These are phyloP conservation scores for Poeciliopsis infans DNA, from an alignment of 2,797 vertebrate genomes.

Conservation along the genomic window DNA sequence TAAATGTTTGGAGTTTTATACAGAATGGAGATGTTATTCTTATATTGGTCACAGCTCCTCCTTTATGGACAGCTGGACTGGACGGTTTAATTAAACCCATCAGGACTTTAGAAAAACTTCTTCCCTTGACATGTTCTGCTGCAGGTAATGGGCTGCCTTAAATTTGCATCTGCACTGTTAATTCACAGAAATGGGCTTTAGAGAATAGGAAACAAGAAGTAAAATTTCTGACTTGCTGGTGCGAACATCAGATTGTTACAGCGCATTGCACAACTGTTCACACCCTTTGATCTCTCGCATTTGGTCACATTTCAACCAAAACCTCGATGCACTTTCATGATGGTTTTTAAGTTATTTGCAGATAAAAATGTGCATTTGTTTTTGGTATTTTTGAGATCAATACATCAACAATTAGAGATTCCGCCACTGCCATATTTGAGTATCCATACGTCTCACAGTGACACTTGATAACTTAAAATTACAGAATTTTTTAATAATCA, in stretches of 20 bases:
- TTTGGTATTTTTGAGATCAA: neutral
- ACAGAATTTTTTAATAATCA: no score
- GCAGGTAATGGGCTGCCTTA: constrained; percentile 1
- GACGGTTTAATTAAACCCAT: constrained; percentile 68
- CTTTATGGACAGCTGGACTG: constrained; percentile 76
- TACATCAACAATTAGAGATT: neutral
- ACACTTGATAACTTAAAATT: no score
- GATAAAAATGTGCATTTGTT: neutral
- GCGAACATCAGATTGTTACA: neutral
- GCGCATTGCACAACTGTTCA: neutral
- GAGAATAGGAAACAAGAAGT: constrained; percentile 2
- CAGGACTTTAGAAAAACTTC: constrained; percentile 8
- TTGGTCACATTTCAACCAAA: neutral
- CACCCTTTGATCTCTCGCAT: neutral
- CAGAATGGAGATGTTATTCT: constrained; percentile 79
- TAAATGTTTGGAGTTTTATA: constrained; percentile 83
- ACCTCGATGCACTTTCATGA: neutral
- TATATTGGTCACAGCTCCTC: constrained; percentile 75
- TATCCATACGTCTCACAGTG: neutral
- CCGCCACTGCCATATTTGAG: neutral
- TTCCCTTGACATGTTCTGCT: neutral
- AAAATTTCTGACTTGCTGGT: neutral
- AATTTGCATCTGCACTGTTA: neutral
- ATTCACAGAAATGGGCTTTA: neutral
- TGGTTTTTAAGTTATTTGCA: neutral